Evolutionary conservation across 2,113 vertebrate species (phyloP).

Genomic region (Coryphaenoides rupestris): DNA sequence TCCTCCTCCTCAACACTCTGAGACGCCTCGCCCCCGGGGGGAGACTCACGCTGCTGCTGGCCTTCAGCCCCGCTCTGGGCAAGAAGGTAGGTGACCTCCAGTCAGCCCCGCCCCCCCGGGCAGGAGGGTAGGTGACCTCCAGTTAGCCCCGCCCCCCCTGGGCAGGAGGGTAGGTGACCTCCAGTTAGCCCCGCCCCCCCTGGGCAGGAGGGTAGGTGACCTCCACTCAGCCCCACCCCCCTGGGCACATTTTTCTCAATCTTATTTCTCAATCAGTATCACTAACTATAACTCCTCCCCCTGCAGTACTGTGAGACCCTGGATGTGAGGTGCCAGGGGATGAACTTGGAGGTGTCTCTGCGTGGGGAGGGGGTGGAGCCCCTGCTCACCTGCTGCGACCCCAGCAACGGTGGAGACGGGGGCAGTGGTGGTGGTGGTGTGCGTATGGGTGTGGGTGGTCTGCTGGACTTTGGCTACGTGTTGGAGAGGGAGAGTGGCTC

Average conservation of each 20-base stretch:
- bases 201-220: no score
- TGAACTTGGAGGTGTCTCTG: conserved; percentile 67
- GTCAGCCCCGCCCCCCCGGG: no score
- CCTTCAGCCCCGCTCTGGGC: conserved; percentile 75
- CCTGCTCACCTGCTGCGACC: conserved; percentile 73
- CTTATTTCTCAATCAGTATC: no score
- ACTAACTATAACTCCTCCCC: not conserved
- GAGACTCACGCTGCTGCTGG: conserved; percentile 70
- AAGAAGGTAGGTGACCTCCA: conserved; percentile 64
- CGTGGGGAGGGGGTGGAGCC: conserved; percentile 74
- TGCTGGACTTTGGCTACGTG: conserved; percentile 80
- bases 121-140: no score
- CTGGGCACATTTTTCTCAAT: not conserved
- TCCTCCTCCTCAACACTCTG: conserved; percentile 76
- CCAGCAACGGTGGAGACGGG: conserved; percentile 40
- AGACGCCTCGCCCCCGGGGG: conserved; percentile 68
- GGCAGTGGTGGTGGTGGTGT: no score
- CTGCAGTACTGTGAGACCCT: conserved; percentile 80
- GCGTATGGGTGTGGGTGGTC: no score
- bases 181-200: no score
- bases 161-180: no score
- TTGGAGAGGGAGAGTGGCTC: conserved; percentile 72
- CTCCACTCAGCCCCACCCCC: no score
- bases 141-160: no score
- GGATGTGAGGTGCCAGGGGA: conserved; percentile 69